Conservation (phyloP, 1,140 invertebrate genomes). For the Caerostris darwini region DNA sequence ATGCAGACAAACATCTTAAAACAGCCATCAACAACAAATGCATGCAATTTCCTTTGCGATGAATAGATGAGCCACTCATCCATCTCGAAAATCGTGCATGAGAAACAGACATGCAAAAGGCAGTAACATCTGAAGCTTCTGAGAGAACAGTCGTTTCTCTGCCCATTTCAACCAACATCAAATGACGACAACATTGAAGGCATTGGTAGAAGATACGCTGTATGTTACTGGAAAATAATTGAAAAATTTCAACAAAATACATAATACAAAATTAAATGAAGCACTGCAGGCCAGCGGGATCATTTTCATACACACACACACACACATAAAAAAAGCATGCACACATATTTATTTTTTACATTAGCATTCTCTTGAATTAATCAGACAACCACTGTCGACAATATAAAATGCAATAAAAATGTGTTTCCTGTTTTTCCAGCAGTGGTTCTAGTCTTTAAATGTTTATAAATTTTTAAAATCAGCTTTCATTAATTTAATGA, state of each 20-base stretch:
- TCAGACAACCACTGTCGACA: not conserved
- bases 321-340: conserved; percentile 28
- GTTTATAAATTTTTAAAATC: not conserved
- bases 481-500: not conserved
- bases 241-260: conserved; percentile 71
- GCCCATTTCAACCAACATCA: conserved; percentile 77
- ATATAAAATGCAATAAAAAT: conserved; percentile 31
- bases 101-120: conserved; percentile 61
- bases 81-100: conserved; percentile 60
- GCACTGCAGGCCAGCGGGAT: conserved; percentile 71
- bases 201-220: conserved; percentile 73
- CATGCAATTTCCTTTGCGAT: conserved; percentile 69
- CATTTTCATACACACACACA: not conserved
- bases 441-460: conserved; percentile 15
- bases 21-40: conserved; percentile 75
- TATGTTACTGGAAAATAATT: conserved; percentile 77
- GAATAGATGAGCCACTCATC: conserved; percentile 53
- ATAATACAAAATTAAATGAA: conserved; percentile 57
- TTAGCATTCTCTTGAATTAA: not conserved
- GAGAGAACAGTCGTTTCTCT: conserved; percentile 74
- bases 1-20: conserved; percentile 66
- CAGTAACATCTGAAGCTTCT: conserved; percentile 77
- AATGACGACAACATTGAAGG: conserved; percentile 68
- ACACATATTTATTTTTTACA: not conserved
- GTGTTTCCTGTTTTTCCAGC: not conserved